A percentile compares a stretch with the other conserved stretches of the same genome.
Conservation (phyloP, 1,140 invertebrate genomes). For the Drosophila pachea region DNA sequence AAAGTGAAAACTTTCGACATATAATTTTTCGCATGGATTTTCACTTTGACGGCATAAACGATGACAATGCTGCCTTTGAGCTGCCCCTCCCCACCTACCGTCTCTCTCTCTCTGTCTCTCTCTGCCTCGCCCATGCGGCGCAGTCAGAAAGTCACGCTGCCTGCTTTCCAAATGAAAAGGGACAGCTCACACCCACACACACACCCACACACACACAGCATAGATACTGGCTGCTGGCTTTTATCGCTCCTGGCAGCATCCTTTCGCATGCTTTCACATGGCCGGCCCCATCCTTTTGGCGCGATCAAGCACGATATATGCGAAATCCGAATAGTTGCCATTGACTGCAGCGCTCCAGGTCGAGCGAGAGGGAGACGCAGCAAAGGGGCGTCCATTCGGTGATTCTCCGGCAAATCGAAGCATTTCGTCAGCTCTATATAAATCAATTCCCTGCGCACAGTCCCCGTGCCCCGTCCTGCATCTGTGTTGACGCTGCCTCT, state of each 20-base stretch:
- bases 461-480: no score
- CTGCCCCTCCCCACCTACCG: neutral
- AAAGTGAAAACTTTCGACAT: slow-evolving; percentile 77
- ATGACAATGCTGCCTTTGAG: slow-evolving; percentile 58
- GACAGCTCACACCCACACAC: slow-evolving; percentile 9
- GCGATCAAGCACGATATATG: neutral
- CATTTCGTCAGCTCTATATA: no score
- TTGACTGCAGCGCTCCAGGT: no score
- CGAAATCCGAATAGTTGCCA: neutral
- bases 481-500: no score
- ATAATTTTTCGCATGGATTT: slow-evolving; percentile 77
- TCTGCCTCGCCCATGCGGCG: no score
- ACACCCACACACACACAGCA: neutral
- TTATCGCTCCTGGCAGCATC: neutral
- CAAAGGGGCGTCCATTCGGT: no score
- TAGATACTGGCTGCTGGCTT: neutral
- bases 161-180: slow-evolving; percentile 11
- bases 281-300: neutral
- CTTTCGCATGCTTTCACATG: neutral
- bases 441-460: no score
- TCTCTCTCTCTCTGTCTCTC: no score
- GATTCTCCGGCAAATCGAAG: no score
- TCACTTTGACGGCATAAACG: slow-evolving; percentile 73
- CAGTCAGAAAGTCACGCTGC: slow-evolving; percentile 12
- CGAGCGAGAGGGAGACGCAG: no score